These are phyloP conservation scores for Ictalurus punctatus DNA, from an alignment of 2,113 vertebrate genomes.

Conservation along the genomic window DNA sequence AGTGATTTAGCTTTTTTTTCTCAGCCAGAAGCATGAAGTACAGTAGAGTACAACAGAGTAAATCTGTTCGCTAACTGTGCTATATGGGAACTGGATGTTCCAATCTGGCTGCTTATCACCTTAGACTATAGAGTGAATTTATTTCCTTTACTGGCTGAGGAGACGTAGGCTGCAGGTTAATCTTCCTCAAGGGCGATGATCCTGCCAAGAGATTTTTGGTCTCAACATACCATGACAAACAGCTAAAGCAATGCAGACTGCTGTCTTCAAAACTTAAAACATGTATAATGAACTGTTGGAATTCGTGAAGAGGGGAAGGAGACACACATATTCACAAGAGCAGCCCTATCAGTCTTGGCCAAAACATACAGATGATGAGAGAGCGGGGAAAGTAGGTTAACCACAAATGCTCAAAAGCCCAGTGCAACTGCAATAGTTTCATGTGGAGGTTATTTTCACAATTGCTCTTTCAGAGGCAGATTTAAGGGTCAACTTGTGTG, in stretches of 20 bases:
- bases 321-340: conserved; percentile 21
- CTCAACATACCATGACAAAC: conserved; percentile 36
- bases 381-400: conserved; percentile 41
- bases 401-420: conserved; percentile 37
- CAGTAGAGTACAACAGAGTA: background rate
- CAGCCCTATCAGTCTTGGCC: conserved; percentile 5
- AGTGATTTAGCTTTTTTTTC: background rate
- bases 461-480: conserved; percentile 33
- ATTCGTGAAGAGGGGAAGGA: conserved; percentile 26
- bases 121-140: conserved; percentile 33
- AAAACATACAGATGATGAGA: conserved; percentile 43
- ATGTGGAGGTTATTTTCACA: conserved; percentile 26
- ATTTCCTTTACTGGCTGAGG: conserved; percentile 40
- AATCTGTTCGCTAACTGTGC: conserved; percentile 2
- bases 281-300: conserved; percentile 35
- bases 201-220: conserved; percentile 37
- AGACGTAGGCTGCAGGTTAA: conserved; percentile 42
- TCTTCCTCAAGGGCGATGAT: conserved; percentile 30
- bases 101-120: background rate
- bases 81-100: background rate
- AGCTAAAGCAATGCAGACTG: conserved; percentile 44
- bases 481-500: conserved; percentile 28
- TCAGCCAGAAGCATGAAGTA: background rate
- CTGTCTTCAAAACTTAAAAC: conserved; percentile 32
- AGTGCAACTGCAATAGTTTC: conserved; percentile 18